Evolutionary conservation across 2,113 vertebrate genomes (phyloP).

Genomic region (Spheniscus mendiculus): DNA sequence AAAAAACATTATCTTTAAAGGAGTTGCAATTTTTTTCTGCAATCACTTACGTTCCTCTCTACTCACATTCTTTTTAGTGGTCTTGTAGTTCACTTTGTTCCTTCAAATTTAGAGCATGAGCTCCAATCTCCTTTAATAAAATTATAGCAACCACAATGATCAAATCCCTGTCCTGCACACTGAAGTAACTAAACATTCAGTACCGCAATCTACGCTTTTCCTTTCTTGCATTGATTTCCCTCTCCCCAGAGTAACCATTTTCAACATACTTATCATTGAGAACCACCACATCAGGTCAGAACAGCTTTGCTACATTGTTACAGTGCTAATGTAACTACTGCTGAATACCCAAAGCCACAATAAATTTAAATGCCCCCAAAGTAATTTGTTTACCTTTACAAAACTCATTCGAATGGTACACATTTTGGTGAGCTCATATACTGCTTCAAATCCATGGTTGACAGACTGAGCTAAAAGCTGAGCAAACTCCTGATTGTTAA

Average conservation of each 20-base stretch:
- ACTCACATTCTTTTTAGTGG: background rate
- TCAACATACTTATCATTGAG: background rate
- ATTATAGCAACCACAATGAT: background rate
- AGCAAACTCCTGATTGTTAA: constrained; percentile 98
- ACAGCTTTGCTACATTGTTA: background rate
- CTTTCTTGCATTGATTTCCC: background rate
- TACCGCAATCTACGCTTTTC: background rate
- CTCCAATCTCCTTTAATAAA: background rate
- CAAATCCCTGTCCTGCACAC: background rate
- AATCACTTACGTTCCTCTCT: background rate
- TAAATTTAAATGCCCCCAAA: background rate
- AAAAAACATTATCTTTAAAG: background rate
- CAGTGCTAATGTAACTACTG: background rate
- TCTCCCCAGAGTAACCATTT: background rate
- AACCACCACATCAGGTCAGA: background rate
- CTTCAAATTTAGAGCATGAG: background rate
- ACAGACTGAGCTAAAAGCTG: constrained; percentile 96
- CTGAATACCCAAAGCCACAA: background rate
- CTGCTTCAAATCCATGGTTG: constrained; percentile 96
- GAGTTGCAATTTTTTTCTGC: background rate
- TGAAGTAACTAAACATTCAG: background rate
- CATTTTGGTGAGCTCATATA: constrained; percentile 98
- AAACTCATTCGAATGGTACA: constrained; percentile 99
- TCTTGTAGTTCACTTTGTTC: background rate
- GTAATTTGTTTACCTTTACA: constrained; percentile 85